phyloP scores from a whole-genome alignment of 2,797 vertebrate species.

The Arremon brunneinucha region DNA sequence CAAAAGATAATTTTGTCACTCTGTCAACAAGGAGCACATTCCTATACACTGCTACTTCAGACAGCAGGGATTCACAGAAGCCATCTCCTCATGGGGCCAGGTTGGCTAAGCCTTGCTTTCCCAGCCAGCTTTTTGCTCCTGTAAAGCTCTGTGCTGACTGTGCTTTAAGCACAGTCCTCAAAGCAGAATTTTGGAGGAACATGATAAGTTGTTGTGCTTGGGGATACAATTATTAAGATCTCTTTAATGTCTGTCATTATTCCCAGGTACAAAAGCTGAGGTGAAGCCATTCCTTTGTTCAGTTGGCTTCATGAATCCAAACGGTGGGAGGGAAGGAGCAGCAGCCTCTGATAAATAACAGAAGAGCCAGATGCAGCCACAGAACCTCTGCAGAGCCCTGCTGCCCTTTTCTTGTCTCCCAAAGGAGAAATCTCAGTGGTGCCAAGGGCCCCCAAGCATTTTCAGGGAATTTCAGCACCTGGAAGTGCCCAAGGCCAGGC shows the following conservation, averaged over 20 bases:
- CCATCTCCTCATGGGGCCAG: background rate
- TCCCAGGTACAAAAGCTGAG: background rate
- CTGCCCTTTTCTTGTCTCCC: background rate
- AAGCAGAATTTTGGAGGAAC: background rate
- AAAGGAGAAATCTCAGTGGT: background rate
- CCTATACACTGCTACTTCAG: background rate
- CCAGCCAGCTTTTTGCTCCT: background rate
- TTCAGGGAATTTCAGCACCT: background rate
- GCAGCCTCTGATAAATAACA: background rate
- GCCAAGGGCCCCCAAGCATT: background rate
- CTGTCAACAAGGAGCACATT: background rate
- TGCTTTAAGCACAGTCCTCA: background rate
- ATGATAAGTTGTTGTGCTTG: background rate
- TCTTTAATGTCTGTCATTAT: background rate
- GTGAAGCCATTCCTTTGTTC: background rate
- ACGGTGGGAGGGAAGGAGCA: background rate
- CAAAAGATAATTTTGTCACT: background rate
- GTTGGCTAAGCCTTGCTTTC: background rate
- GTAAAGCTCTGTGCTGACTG: no score
- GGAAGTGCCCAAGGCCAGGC: background rate
- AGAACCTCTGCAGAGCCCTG: background rate
- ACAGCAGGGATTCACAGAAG: background rate
- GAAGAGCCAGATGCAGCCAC: background rate
- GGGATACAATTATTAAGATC: rapidly evolving
- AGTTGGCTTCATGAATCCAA: background rate